Conservation (phyloP, 2,888 invertebrate species). For the Polietes domitor region DNA sequence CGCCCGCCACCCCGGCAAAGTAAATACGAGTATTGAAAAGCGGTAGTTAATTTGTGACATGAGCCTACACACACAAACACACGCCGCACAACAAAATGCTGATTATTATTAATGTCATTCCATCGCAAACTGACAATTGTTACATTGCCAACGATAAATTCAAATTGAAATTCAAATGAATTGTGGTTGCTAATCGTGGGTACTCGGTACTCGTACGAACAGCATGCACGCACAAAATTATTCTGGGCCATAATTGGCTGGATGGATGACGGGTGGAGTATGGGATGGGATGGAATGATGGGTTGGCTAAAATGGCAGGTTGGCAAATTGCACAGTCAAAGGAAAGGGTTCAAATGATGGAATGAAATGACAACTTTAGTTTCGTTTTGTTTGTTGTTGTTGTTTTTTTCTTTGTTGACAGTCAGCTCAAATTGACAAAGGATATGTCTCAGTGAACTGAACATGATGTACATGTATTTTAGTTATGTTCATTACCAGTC, state of each 20-base stretch:
- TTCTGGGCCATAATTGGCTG: not conserved
- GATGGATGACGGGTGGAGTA: not conserved
- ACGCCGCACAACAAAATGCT: not conserved
- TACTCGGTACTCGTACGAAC: not conserved
- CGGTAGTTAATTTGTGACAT: not conserved
- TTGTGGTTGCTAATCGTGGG: not conserved
- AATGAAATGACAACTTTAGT: not conserved
- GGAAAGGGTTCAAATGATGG: not conserved
- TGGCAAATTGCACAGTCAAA: not conserved
- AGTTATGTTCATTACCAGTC: not conserved
- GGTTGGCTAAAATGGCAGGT: not conserved
- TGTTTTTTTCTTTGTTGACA: not conserved
- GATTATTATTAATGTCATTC: conserved; percentile 18
- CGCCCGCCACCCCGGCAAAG: not conserved
- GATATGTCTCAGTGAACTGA: no score
- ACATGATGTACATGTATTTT: not conserved
- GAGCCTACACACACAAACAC: not conserved
- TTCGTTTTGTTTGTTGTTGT: not conserved
- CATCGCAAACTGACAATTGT: not conserved
- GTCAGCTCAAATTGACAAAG: no score
- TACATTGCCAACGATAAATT: not conserved
- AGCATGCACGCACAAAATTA: not conserved
- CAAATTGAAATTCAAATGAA: conserved; percentile 28
- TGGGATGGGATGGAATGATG: not conserved
- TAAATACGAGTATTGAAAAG: not conserved